These are phyloP conservation scores for Podarcis cretensis DNA, from an alignment of 2,113 vertebrate genomes.

Conservation along the genomic window DNA sequence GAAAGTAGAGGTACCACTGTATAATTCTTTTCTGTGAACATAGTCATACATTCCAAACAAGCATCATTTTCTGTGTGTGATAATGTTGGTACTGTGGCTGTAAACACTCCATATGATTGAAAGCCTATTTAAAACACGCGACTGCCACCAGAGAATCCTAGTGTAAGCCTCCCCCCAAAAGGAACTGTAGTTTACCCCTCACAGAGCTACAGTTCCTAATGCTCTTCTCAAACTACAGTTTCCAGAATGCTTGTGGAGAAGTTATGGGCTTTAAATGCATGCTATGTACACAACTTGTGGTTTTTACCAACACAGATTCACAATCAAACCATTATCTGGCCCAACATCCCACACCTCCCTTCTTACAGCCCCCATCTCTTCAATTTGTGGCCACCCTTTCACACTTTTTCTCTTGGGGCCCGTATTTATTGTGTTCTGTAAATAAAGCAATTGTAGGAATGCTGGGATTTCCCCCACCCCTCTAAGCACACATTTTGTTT, in stretches of 20 bases:
- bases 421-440: conserved; percentile 23
- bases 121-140: too few relatives aligned
- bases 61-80: background rate
- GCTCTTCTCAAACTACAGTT: too few relatives aligned
- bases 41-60: background rate
- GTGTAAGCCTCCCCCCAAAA: too few relatives aligned
- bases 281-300: background rate
- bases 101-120: too few relatives aligned
- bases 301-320: background rate
- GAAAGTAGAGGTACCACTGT: too few relatives aligned
- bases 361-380: background rate
- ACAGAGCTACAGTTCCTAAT: too few relatives aligned
- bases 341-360: background rate
- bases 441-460: conserved; percentile 24
- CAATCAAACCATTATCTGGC: background rate
- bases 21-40: too few relatives aligned
- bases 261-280: too few relatives aligned
- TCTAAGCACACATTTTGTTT: conserved; percentile 72
- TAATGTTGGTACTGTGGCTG: too few relatives aligned
- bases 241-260: too few relatives aligned
- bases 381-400: background rate
- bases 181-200: too few relatives aligned
- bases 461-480: conserved; percentile 49
- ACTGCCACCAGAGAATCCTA: too few relatives aligned
- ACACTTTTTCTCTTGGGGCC: background rate